Base-by-base conservation (phyloP, 2,113 vertebrate genomes). In the Glaucomys volans region DNA sequence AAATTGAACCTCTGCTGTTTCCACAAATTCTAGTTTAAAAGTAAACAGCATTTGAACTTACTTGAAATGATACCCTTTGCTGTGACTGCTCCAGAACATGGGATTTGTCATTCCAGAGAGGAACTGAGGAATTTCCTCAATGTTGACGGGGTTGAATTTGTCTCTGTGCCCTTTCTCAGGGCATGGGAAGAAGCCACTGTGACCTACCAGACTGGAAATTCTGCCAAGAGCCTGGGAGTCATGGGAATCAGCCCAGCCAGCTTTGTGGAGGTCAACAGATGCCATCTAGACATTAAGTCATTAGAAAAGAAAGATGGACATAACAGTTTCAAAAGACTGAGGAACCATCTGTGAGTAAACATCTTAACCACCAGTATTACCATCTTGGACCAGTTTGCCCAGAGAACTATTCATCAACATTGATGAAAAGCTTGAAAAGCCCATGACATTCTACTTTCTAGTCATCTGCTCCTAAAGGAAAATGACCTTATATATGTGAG, bases 151-250 rank as follows among this genome's bases (percentile, higher is more conserved):
- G 44, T 76, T 95, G 81, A 83, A 69, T 89, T 91, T 12, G 5
- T 90, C 83, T 72, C 42, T 8, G 11, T 93, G 96, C 90, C 97
- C 92, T 96, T 96, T 95, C 95, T 89, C 77, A 42, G 97, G 87
- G 80, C 95, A 93, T 97, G 97, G 87, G 97, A 97, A 98, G 96
- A 95, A 95, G 83, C 14, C 44, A 28, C 40, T 0, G 0, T 91
- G 95, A 97, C 96, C 90, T 44, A 66, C 44, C 87, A 87, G 87
- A 79, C 50, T 76, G 69, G 87, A 97, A 89, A 84, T 80, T 54
- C 93, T 96, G 90, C 95, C 96, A 96, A 97, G 82, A 93, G 71
- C 57, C 91, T 59, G 87, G 30, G 75, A 95, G 95, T 93, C 91
- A 35, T 96, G 97, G 87, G 96, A 97, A 94, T 93, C 80, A 64